A percentile compares a stretch with the other conserved stretches of the same genome.
Evolutionary conservation across 2,888 invertebrate genomes (phyloP).

Genomic region (Macrophya alboannulata): DNA sequence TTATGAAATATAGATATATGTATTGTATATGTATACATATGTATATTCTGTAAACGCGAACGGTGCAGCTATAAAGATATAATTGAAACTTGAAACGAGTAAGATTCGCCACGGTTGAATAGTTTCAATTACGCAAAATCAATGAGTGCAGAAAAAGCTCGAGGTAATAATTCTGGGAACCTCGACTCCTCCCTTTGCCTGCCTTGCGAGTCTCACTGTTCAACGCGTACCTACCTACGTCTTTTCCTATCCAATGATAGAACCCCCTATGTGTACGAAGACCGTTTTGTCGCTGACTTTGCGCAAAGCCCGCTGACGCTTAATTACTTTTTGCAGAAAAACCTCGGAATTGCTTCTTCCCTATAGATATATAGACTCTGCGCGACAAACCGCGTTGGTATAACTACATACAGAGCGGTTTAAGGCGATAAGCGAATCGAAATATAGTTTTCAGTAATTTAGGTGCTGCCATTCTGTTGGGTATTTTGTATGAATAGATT

Average conservation of each 20-base stretch:
- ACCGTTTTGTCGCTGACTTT: conserved; percentile 56
- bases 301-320: conserved; percentile 53
- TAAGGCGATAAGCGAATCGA: not conserved
- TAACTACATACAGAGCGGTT: not conserved
- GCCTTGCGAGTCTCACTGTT: not conserved
- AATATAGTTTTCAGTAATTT: not conserved
- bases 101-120: conserved; percentile 41
- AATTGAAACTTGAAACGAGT: conserved; percentile 39
- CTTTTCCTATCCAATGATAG: conserved; percentile 15
- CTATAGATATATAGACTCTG: conserved; percentile 22
- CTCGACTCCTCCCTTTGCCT: conserved; percentile 15
- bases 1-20: not conserved
- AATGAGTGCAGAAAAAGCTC: conserved; percentile 48
- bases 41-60: not conserved
- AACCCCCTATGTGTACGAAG: conserved; percentile 43
- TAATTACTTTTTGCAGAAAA: conserved; percentile 57
- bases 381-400: not conserved
- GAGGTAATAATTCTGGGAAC: conserved; percentile 57
- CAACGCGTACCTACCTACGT: not conserved
- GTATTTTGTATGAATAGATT: not conserved
- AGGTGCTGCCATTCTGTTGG: not conserved
- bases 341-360: conserved; percentile 37
- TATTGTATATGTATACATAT: too few relatives aligned
- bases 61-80: conserved; percentile 24
- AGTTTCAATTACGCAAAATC: conserved; percentile 56